Evolutionary conservation across 2,113 vertebrate genomes (phyloP).

Genomic region (Oncorhynchus gorbuscha): DNA sequence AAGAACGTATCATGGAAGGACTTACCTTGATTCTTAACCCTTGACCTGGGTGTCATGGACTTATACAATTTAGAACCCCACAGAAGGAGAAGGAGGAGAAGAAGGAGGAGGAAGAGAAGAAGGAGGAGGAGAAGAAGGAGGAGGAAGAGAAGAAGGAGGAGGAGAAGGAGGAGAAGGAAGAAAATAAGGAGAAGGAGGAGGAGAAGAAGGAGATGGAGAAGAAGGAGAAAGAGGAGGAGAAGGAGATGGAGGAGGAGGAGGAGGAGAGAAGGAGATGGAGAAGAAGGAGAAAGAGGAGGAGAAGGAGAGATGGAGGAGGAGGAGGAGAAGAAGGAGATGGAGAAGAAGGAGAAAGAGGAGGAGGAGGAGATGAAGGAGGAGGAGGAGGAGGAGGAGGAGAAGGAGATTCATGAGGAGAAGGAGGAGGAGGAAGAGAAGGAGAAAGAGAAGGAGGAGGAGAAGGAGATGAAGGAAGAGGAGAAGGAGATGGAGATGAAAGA

Average conservation of each 20-base stretch:
- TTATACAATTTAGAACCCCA: no score
- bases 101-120: conserved; percentile 16
- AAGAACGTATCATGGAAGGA: no score
- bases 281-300: conserved; percentile 50
- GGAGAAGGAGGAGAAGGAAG: fast-evolving
- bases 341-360: neutral
- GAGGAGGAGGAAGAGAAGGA: no score
- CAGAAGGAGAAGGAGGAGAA: no score
- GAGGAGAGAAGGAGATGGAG: conserved; percentile 35
- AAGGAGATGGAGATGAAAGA: neutral
- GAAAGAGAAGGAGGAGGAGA: no score
- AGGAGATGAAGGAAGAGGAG: no score
- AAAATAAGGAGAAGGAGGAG: fast-evolving
- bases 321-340: conserved; percentile 37
- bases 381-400: conserved; percentile 20
- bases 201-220: fast-evolving
- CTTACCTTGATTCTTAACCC: no score
- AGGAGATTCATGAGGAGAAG: no score
- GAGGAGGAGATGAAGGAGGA: conserved; percentile 62
- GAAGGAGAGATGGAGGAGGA: conserved; percentile 59
- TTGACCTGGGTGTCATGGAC: no score
- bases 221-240: fast-evolving
- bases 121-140: no score
- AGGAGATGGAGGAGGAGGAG: neutral
- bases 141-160: fast-evolving